These are phyloP conservation scores for Melipona quadrifasciata DNA, from an alignment of 1,140 invertebrate genomes.

Conservation along the genomic window DNA sequence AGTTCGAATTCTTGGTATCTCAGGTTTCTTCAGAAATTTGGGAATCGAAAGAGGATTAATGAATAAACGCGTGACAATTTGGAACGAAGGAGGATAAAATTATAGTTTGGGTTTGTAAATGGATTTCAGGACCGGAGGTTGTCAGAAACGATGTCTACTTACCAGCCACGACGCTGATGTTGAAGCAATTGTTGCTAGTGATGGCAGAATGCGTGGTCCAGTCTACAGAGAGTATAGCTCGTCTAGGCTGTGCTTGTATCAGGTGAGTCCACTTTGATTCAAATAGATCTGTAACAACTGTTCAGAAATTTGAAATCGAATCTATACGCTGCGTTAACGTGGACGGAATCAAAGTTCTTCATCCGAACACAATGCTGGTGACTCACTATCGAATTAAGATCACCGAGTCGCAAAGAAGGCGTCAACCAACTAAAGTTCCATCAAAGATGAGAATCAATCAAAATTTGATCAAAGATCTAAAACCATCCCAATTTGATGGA, in stretches of 20 bases:
- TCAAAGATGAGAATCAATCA: too few relatives aligned
- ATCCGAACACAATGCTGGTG: background rate
- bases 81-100: background rate
- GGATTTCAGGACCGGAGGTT: conserved; percentile 70
- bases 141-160: conserved; percentile 72
- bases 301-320: background rate
- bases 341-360: background rate
- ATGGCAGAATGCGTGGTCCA: conserved; percentile 95
- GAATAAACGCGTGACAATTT: background rate
- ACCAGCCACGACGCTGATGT: conserved; percentile 87
- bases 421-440: background rate
- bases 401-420: conserved; percentile 26
- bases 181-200: conserved; percentile 93
- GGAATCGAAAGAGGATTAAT: background rate
- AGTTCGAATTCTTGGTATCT: too few relatives aligned
- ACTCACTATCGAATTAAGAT: conserved; percentile 41
- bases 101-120: background rate
- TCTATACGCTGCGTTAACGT: background rate
- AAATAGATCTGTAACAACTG: background rate
- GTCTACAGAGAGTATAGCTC: conserved; percentile 92
- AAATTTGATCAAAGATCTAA: too few relatives aligned
- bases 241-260: conserved; percentile 95
- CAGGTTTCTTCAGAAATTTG: too few relatives aligned
- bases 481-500: too few relatives aligned
- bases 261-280: conserved; percentile 80